These are phyloP conservation scores for Orthonevra nobilis DNA, from an alignment of 2,888 invertebrate species.

Conservation along the genomic window DNA sequence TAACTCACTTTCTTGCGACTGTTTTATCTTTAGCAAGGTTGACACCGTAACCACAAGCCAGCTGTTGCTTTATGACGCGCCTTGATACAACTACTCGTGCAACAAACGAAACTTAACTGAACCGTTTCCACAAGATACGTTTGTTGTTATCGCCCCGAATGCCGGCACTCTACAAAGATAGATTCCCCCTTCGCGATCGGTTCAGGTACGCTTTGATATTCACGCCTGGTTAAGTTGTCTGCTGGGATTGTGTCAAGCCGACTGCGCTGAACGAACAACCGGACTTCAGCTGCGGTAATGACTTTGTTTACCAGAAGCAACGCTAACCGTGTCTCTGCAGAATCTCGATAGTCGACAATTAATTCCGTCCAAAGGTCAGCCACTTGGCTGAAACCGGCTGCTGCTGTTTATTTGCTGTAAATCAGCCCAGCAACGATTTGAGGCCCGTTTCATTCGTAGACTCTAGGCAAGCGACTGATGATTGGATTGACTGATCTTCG, in stretches of 20 bases:
- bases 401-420: too few species aligned
- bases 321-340: conserved; percentile 5
- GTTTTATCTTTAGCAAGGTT: too few species aligned
- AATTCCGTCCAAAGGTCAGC: conserved; percentile 39
- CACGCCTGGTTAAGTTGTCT: neutral
- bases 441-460: neutral
- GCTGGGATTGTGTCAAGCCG: neutral
- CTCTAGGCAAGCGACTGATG: too few species aligned
- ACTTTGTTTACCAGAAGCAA: neutral
- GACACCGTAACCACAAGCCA: too few species aligned
- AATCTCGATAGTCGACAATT: conserved; percentile 27
- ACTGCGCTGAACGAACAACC: conserved; percentile 7
- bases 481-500: conserved; percentile 24
- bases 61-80: conserved; percentile 23
- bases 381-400: conserved; percentile 8
- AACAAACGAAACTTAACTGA: conserved; percentile 43
- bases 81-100: conserved; percentile 56
- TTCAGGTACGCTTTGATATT: neutral
- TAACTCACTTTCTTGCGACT: conserved; percentile 7
- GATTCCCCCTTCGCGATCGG: conserved; percentile 12
- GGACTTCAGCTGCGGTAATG: conserved; percentile 1
- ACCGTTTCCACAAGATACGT: conserved; percentile 45
- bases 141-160: conserved; percentile 26
- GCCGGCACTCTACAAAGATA: conserved; percentile 15
- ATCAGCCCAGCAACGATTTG: conserved; percentile 7